Evolutionary conservation across 2,113 vertebrate species (phyloP).

Genomic region (Oryzias javanicus): DNA sequence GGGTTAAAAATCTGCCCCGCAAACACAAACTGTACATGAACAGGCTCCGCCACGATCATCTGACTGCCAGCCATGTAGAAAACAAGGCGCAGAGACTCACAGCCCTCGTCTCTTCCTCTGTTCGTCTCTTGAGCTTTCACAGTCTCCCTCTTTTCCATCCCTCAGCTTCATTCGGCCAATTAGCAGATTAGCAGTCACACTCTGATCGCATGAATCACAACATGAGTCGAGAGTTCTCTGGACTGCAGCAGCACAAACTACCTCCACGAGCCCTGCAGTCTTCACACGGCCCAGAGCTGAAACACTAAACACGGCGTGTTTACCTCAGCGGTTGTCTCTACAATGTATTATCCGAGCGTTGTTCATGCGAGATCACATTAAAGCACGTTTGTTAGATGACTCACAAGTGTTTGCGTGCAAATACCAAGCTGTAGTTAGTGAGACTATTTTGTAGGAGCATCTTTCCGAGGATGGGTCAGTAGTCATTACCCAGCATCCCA

Average conservation of each 20-base stretch:
- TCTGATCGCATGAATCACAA: slow-evolving; percentile 45
- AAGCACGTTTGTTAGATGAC: slow-evolving; percentile 27
- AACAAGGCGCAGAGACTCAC: slow-evolving; percentile 19
- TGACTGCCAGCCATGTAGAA: slow-evolving; percentile 22
- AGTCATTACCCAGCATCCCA: slow-evolving; percentile 20
- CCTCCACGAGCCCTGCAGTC: slow-evolving; percentile 22
- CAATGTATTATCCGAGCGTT: slow-evolving; percentile 9
- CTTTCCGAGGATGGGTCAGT: slow-evolving; percentile 30
- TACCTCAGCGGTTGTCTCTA: slow-evolving; percentile 9
- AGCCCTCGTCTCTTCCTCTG: slow-evolving; percentile 2
- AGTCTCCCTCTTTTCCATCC: slow-evolving; percentile 21
- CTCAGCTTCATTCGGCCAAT: slow-evolving; percentile 60
- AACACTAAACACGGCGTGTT: slow-evolving; percentile 16
- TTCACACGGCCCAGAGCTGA: slow-evolving; percentile 32
- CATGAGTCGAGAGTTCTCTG: slow-evolving; percentile 36
- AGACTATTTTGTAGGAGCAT: slow-evolving; percentile 24
- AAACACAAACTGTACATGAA: slow-evolving; percentile 44
- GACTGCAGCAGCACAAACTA: slow-evolving; percentile 35
- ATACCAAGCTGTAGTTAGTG: slow-evolving; percentile 23
- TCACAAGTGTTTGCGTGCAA: slow-evolving; percentile 14
- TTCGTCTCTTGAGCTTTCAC: slow-evolving; percentile 16
- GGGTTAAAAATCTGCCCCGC: slow-evolving; percentile 43
- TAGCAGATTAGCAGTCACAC: slow-evolving; percentile 61
- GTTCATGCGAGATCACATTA: slow-evolving; percentile 27
- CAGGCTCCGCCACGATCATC: slow-evolving; percentile 22